Percentiles rank a stretch among this genome's conserved stretches.
Evolutionary conservation across 2,888 invertebrate genomes (phyloP).

Genomic region (Lottia gigantea): DNA sequence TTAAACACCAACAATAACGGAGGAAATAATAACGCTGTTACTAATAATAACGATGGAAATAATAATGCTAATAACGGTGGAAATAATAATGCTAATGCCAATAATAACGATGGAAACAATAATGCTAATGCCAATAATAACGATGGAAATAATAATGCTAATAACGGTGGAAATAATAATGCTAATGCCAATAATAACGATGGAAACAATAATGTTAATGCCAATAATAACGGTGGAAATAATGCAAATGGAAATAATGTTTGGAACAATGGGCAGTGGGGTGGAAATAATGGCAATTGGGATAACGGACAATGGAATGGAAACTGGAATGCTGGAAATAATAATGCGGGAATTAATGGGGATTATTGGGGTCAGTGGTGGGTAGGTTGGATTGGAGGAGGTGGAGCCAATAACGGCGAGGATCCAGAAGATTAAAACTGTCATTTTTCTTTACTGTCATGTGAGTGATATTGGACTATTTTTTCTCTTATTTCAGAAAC

Average conservation of each 20-base stretch:
- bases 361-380: background rate
- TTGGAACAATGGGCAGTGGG: too few relatives aligned
- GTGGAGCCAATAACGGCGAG: too few relatives aligned
- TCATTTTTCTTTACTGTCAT: too few relatives aligned
- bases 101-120: background rate
- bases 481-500: background rate
- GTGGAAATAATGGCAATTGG: too few relatives aligned
- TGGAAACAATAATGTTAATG: constrained; percentile 4
- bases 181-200: too few relatives aligned
- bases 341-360: background rate
- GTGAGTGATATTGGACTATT: background rate
- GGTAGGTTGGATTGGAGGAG: too few relatives aligned
- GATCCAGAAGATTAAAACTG: too few relatives aligned
- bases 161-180: too few relatives aligned
- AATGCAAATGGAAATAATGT: background rate
- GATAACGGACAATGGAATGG: too few relatives aligned
- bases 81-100: too few relatives aligned
- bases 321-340: background rate
- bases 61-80: too few relatives aligned
- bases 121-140: background rate
- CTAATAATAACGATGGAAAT: too few relatives aligned
- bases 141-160: background rate
- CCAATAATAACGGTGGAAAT: background rate
- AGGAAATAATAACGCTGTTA: background rate
- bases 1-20: background rate